Conservation (phyloP, 2,888 invertebrate species). For the Parascotia fuliginaria region DNA sequence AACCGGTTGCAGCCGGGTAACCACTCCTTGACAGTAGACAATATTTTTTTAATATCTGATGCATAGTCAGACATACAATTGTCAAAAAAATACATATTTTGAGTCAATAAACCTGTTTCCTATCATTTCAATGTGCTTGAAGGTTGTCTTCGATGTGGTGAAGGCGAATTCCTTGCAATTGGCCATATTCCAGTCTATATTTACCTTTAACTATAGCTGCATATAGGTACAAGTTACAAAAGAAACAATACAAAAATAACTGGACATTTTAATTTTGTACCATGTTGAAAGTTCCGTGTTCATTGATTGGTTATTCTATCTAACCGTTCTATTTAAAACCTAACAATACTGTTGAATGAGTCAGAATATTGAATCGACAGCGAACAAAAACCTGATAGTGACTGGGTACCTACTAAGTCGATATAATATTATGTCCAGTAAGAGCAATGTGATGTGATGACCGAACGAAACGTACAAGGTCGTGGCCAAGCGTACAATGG, state of each 20-base stretch:
- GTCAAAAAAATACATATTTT: conserved; percentile 17
- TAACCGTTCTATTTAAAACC: conserved; percentile 66
- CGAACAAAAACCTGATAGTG: conserved; percentile 67
- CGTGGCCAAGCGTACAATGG: conserved; percentile 74
- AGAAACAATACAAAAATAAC: conserved; percentile 50
- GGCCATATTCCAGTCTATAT: conserved; percentile 56
- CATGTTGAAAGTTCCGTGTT: conserved; percentile 51
- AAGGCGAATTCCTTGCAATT: conserved; percentile 68
- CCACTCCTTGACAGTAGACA: conserved; percentile 4
- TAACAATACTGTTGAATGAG: conserved; percentile 63
- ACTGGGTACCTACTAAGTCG: conserved; percentile 40
- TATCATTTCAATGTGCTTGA: conserved; percentile 62
- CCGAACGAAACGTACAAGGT: conserved; percentile 72
- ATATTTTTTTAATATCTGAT: conserved; percentile 1
- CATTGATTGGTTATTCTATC: conserved; percentile 56
- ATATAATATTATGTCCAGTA: conserved; percentile 45
- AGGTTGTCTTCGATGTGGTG: conserved; percentile 73
- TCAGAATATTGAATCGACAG: conserved; percentile 59
- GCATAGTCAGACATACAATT: conserved; percentile 6
- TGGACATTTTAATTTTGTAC: conserved; percentile 41
- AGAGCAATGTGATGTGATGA: conserved; percentile 65
- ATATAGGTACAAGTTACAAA: conserved; percentile 29
- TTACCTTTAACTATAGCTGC: conserved; percentile 37
- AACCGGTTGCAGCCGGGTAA: conserved; percentile 8
- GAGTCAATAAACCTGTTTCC: conserved; percentile 57